Evolutionary conservation across 2,888 invertebrate species (phyloP).

Genomic region (Platycheirus albimanus): DNA sequence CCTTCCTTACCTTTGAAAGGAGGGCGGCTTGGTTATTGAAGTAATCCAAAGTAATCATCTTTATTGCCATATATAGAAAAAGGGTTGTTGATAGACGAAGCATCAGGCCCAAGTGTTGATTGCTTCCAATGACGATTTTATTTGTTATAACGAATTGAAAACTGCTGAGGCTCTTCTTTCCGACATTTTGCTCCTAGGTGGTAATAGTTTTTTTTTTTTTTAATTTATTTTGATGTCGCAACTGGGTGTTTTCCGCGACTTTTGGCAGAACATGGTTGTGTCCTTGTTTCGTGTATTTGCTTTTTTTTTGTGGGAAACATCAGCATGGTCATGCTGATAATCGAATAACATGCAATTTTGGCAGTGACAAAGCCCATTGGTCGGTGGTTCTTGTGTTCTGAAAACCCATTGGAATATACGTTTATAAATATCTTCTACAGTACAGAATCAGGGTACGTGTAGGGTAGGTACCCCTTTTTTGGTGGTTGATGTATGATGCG

Average conservation of each 20-base stretch:
- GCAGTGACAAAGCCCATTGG: constrained; percentile 48
- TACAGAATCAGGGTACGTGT: constrained; percentile 41
- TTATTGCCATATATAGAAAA: constrained; percentile 26
- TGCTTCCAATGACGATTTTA: constrained; percentile 67
- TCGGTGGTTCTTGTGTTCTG: constrained; percentile 11
- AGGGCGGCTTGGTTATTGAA: constrained; percentile 1
- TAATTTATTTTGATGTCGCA: constrained; percentile 36
- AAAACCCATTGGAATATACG: constrained; percentile 1
- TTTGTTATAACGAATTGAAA: constrained; percentile 67
- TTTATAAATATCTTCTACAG: constrained; percentile 5
- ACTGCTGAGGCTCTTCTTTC: constrained; percentile 62
- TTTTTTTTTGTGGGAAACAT: constrained; percentile 1
- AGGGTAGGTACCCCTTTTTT: constrained; percentile 28
- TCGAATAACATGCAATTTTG: constrained; percentile 72
- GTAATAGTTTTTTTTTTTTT: constrained; percentile 13
- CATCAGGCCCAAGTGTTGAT: constrained; percentile 66
- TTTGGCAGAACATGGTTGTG: constrained; percentile 67
- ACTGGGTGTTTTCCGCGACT: constrained; percentile 66
- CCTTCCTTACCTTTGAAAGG: constrained; percentile 9
- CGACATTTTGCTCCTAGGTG: constrained; percentile 19
- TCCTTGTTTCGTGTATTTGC: constrained; percentile 55
- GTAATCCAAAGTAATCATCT: constrained; percentile 67
- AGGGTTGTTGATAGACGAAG: constrained; percentile 38
- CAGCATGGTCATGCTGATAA: constrained; percentile 56
- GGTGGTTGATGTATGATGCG: constrained; percentile 33